Evolutionary conservation across 2,113 vertebrate species (phyloP), one percentile per base, ranked within the genome.

Genomic region (Vidua macroura): DNA sequence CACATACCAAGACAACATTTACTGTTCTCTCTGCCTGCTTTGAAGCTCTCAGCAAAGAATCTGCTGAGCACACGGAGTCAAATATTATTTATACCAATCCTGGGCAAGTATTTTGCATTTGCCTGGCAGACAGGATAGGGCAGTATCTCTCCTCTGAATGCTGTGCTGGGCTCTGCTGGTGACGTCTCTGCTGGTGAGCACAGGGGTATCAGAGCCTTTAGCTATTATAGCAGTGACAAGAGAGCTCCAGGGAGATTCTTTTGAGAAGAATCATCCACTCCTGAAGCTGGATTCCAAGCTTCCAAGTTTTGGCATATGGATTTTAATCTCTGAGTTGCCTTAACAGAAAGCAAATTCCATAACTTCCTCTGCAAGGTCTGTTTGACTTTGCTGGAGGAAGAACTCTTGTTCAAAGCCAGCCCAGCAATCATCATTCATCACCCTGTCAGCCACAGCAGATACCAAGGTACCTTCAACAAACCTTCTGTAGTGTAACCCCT

Each of bases 351-450:
- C 6, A 1, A 90, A 81, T 90, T 86, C 68, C 4, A 0, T 51
- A 67, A 63, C 68, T 86, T 92, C 52, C 41, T 80, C 58, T 91
- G n/a, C 90, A 72, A 94, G 87, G 92, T 91, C 78, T 96, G 86
- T 96, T 95, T 94, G 92, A 67, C 90, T 95, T 94, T 83, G 83
- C 76, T 88, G 88, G 68, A 88, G 80, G 83, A 93, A 60, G 88
- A 90, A 43, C 0, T 3, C 33, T 31, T 80, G 93, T 78, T 93
- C 95, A 94, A 83, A 95, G 92, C 33, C 44, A 24, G 79, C 63
- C 85, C 55, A 24, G 86, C 88, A 88, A 86, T 94, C 83, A 93
- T 86, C 94, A 92, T 95, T 66, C 76, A 94, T 96, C 95, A 94
- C 35, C 2, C 88, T 94, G 92, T 43, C 94, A 88, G 79, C 77